These are phyloP conservation scores for Lagodon rhomboides DNA, from an alignment of 2,797 vertebrate genomes.

Conservation along the genomic window DNA sequence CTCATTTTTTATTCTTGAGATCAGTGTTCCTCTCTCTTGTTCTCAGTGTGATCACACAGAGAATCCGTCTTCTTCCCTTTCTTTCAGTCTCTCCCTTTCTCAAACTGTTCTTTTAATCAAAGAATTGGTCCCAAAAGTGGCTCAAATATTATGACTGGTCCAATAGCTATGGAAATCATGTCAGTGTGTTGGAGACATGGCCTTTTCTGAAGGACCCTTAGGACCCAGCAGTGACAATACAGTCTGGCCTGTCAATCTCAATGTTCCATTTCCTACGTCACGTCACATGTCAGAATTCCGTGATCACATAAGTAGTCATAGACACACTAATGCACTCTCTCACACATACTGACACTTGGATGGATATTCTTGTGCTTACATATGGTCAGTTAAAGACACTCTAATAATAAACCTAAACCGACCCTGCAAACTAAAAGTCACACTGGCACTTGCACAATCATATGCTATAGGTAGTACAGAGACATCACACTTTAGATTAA, in stretches of 20 bases:
- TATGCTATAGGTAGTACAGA: no score
- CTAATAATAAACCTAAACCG: background rate
- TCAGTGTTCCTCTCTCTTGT: slow-evolving; percentile 30
- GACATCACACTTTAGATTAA: no score
- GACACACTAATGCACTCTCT: background rate
- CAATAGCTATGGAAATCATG: slow-evolving; percentile 77
- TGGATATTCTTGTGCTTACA: background rate
- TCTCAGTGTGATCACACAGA: slow-evolving; percentile 32
- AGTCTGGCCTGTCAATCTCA: slow-evolving; percentile 68
- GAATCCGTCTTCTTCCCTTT: slow-evolving; percentile 4
- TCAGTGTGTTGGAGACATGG: slow-evolving; percentile 59
- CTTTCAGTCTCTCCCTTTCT: slow-evolving; percentile 13
- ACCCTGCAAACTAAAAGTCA: background rate
- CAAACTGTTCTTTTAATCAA: slow-evolving; percentile 68
- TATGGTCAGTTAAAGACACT: background rate
- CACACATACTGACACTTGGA: background rate
- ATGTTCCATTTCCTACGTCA: slow-evolving; percentile 34
- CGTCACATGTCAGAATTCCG: slow-evolving; percentile 45
- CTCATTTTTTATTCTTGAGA: slow-evolving; percentile 19
- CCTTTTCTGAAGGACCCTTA: slow-evolving; percentile 70
- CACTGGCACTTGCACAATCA: no score
- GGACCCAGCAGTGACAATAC: slow-evolving; percentile 70
- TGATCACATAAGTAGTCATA: slow-evolving; percentile 31
- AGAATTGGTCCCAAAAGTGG: slow-evolving; percentile 67
- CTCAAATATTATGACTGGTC: slow-evolving; percentile 67